Evolutionary conservation across 1,140 invertebrate species (phyloP), one percentile per base, ranked within the genome.

Genomic region (Scylla paramamosain): DNA sequence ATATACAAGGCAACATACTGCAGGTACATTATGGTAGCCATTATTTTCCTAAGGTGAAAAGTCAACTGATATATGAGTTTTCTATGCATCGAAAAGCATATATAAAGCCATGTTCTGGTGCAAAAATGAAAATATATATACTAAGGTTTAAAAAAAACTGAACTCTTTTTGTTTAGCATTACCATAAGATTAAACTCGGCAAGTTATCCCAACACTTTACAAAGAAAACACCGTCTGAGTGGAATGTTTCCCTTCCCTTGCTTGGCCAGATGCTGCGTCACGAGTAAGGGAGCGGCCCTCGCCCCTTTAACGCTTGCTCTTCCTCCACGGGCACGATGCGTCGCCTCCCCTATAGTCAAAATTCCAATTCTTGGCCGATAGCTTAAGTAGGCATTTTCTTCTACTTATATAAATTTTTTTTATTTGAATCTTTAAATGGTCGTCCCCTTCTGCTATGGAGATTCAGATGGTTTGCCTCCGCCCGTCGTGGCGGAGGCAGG

Each of bases 51-150:
- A 6, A 25, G 25, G 67, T 77, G 67, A 77, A 77, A 77, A 77
- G 67, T 77, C 67, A 77, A 77, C 67, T 77, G 67, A 77, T 77
- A 77, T n/a, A 77, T 77, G 67, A n/a, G 67, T 77, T 77, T 77
- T n/a, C 67, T 77, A 77, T 77, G 67, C 67, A 77, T 77, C 25
- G 67, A 77, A 77, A 77, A 25, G 67, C 67, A 77, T 77, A 77
- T n/a, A 77, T n/a, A 77, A 77, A n/a, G 20, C 20, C 4, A 77
- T 7, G 67, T 77, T 77, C 20, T 7, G 67, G 12, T 25, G 67
- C 8, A 77, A 77, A 77, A 77, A n/a, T 77, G 1, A 77, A 77
- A 77, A 77, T 77, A 77, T n/a, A 77, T 77, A 3, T 14, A 59
- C 52, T 77, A 77, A 77, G 20, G 67, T 6, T 12, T 59, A 16